Evolutionary conservation across 2,113 vertebrate species (phyloP).

Genomic region (Paracanthobrama guichenoti): DNA sequence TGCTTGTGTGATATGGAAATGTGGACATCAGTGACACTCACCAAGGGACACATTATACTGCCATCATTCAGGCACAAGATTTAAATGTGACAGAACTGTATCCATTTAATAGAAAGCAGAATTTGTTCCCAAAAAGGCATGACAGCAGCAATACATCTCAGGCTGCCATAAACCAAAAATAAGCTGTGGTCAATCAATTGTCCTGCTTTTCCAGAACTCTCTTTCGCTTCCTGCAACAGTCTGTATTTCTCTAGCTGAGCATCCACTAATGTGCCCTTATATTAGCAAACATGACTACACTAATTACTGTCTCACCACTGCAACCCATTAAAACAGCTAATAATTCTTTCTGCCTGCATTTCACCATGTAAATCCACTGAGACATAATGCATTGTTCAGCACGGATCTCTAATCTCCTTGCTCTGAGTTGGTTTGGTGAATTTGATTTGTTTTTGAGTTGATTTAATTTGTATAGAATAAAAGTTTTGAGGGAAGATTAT

Average conservation of each 20-base stretch:
- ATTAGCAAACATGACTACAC: constrained; percentile 6
- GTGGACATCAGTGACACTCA: constrained; percentile 60
- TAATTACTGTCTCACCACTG: constrained; percentile 8
- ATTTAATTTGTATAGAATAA: constrained; percentile 29
- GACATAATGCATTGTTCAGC: constrained; percentile 9
- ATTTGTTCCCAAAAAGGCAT: not conserved
- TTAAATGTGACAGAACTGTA: constrained; percentile 5
- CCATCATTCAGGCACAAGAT: constrained; percentile 53
- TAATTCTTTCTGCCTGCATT: constrained; percentile 23
- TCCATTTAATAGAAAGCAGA: constrained; percentile 4
- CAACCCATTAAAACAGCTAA: constrained; percentile 14
- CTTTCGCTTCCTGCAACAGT: not conserved
- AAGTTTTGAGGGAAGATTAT: constrained; percentile 19
- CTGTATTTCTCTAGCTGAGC: not conserved
- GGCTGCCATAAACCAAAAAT: not conserved
- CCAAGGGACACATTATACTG: constrained; percentile 56
- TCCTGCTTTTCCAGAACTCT: constrained; percentile 2
- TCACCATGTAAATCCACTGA: constrained; percentile 37
- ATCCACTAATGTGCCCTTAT: not conserved
- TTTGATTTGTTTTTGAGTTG: constrained; percentile 33
- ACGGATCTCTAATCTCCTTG: constrained; percentile 12
- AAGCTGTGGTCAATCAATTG: constrained; percentile 26
- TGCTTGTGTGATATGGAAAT: constrained; percentile 65
- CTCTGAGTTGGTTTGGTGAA: constrained; percentile 7
- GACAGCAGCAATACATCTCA: constrained; percentile 3